These are phyloP conservation scores for Homarus americanus DNA, from an alignment of 1,140 invertebrate genomes.

Conservation along the genomic window DNA sequence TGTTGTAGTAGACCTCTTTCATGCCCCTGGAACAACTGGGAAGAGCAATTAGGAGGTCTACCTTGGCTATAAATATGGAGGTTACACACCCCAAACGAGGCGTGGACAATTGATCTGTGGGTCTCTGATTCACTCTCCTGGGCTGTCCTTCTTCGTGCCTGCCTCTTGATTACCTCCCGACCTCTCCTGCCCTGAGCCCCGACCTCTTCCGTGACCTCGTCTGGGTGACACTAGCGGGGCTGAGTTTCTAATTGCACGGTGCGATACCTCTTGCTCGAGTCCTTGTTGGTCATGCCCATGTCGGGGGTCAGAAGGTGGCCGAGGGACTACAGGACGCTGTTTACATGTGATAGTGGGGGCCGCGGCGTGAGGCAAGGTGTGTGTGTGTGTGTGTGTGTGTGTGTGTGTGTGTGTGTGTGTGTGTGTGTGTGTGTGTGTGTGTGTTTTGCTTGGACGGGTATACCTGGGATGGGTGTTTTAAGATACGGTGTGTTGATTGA, in stretches of 20 bases:
- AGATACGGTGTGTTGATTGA: neutral
- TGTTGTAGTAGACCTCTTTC: neutral
- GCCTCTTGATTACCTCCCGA: neutral
- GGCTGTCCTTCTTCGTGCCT: neutral
- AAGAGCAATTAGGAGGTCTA: slow-evolving; percentile 45
- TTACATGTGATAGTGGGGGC: neutral
- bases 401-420: too few species aligned
- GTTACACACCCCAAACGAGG: slow-evolving; percentile 53
- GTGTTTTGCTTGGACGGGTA: neutral
- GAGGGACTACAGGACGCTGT: too few species aligned
- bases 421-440: too few species aligned
- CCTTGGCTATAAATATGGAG: slow-evolving; percentile 43
- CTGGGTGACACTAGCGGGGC: slow-evolving; percentile 11
- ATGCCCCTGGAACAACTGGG: slow-evolving; percentile 8
- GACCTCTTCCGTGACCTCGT: neutral
- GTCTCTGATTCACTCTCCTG: slow-evolving; percentile 13
- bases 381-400: too few species aligned
- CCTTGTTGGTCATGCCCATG: neutral
- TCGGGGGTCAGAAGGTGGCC: neutral
- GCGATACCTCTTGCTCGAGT: neutral
- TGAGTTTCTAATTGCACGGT: neutral
- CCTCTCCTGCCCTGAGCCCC: neutral
- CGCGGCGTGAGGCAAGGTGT: neutral
- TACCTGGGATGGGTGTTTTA: neutral
- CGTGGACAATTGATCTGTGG: slow-evolving; percentile 60